Percentiles rank a stretch among this genome's conserved stretches.
Conservation (phyloP, 2,888 invertebrate species). For the Drosophila nigritarsus region DNA sequence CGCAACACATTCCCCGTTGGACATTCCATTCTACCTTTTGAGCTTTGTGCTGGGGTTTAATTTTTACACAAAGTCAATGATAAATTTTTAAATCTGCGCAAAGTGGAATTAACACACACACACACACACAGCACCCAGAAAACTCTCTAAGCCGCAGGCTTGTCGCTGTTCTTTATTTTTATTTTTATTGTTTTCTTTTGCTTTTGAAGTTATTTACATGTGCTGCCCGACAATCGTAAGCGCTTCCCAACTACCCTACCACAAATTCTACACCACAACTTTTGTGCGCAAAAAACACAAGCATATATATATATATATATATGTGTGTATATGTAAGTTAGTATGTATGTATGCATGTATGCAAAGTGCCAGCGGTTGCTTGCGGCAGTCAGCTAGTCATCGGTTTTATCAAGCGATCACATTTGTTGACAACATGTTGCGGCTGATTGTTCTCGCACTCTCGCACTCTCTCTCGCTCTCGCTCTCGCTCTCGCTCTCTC, state of each 20-base stretch:
- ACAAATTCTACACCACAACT: constrained; percentile 4
- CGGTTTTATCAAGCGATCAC: constrained; percentile 71
- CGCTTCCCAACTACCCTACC: constrained; percentile 14
- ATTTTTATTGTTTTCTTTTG: constrained; percentile 33
- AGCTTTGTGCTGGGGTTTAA: constrained; percentile 16
- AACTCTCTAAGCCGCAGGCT: constrained; percentile 49
- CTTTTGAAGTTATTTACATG: constrained; percentile 70
- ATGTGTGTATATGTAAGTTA: too few relatives aligned
- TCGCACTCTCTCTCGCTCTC: constrained; percentile 2
- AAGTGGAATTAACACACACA: constrained; percentile 24
- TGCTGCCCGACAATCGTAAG: constrained; percentile 61
- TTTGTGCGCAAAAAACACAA: constrained; percentile 19
- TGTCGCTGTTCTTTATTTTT: constrained; percentile 30
- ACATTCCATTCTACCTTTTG: constrained; percentile 48
- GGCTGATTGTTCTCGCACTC: constrained; percentile 46
- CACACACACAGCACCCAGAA: not conserved
- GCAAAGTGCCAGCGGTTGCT: constrained; percentile 56
- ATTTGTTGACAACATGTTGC: constrained; percentile 78
- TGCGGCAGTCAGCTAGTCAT: constrained; percentile 64
- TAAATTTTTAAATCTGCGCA: constrained; percentile 41
- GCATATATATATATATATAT: not conserved
- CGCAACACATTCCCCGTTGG: constrained; percentile 10
- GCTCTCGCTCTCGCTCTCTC: constrained; percentile 6
- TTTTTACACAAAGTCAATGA: constrained; percentile 43
- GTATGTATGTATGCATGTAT: not conserved